Evolutionary conservation across 2,888 invertebrate species (phyloP), one percentile per base, ranked within the genome.

Genomic region (Microctonus hyperodae): DNA sequence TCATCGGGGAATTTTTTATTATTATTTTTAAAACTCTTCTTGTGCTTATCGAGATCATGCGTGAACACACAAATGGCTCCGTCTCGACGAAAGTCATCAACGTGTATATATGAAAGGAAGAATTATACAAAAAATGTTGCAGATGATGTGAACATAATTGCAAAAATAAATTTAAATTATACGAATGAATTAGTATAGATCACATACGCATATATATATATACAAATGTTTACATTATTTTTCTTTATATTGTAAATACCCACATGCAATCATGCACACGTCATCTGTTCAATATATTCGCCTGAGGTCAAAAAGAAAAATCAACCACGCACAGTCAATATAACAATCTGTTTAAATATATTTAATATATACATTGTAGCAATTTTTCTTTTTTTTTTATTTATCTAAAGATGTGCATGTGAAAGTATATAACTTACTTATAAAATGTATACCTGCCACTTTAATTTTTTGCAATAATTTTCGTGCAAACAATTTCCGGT

Each of bases 401-500:
- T 28, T 6, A 28, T 25, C 25, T 4, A 6, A 16, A 5, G 16
- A 44, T n/a, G 44, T n/a, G 16, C 16, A 44, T 5, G 16, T 44
- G 16, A 44, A 44, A 44, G 16, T n/a, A n/a, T 44, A 44, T 20
- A 44, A 44, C 5, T 44, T 20, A 16, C 9, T 44, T n/a, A 44
- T 22, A 40, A 9, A 56, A 25, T 6, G 5, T 5, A 28, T 20
- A 48, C 53, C n/a, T 23, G 53, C 23, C 13, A 48, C 16, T 60
- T 22, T 31, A 23, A 25, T 20, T 63, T 40, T 35, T 50, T 37
- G 23, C 51, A 4, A 23, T 31, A 50, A 65, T 33, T 57, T 57
- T 33, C 20, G 28, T 44, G n/a, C 13, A 59, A 59, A 65, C 51
- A 23, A 65, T 60, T 60, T 65, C 65, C 65, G 59, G 51, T 31